Percentiles rank a stretch among this genome's conserved stretches.
These are phyloP conservation scores for Eutolmus rufibarbis DNA, from an alignment of 2,888 invertebrate species.

Conservation along the genomic window DNA sequence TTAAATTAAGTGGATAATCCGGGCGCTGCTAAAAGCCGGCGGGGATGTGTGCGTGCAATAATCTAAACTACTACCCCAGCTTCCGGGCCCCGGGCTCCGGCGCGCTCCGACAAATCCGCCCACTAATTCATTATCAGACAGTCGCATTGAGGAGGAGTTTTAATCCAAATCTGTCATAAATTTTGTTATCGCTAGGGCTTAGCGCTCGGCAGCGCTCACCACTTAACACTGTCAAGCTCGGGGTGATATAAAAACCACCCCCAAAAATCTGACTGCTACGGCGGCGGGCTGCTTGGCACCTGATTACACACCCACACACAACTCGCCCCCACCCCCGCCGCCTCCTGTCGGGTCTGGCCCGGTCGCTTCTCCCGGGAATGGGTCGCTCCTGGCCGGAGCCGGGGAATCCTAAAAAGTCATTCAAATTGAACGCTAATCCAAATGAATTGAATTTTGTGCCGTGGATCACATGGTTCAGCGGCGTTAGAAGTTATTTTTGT, in stretches of 20 bases:
- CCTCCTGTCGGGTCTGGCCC: neutral
- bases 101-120: neutral
- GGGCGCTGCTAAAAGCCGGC: neutral
- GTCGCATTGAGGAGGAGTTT: conserved; percentile 24
- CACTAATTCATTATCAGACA: conserved; percentile 36
- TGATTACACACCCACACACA: conserved; percentile 6
- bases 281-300: neutral
- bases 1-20: conserved; percentile 1
- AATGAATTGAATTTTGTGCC: conserved; percentile 29
- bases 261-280: neutral
- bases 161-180: conserved; percentile 41
- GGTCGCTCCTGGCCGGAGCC: neutral
- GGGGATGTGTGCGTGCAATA: neutral
- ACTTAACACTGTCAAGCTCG: conserved; percentile 17
- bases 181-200: conserved; percentile 37
- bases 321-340: neutral
- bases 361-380: neutral
- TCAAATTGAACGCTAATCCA: conserved; percentile 36
- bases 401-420: conserved; percentile 7
- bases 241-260: conserved; percentile 10
- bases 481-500: neutral
- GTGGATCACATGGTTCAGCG: conserved; percentile 12
- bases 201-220: neutral
- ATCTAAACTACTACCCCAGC: neutral
- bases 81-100: neutral